These are phyloP conservation scores for Xenopus laevis DNA, from an alignment of 2,113 vertebrate species.

Conservation along the genomic window DNA sequence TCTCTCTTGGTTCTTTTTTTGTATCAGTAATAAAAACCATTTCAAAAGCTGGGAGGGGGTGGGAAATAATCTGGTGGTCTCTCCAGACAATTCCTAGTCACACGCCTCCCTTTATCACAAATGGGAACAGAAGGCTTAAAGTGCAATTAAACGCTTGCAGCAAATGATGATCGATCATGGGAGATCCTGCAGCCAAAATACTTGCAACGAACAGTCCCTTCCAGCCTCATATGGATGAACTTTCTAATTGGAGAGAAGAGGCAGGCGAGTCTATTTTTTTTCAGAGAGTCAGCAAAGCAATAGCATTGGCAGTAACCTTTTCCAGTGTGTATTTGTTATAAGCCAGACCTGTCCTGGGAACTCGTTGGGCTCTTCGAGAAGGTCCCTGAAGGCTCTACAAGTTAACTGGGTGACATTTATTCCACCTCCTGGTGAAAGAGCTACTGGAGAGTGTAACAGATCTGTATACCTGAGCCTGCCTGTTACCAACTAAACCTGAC, in stretches of 20 bases:
- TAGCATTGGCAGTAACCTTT: background rate
- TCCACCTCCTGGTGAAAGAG: background rate
- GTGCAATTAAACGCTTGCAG: background rate
- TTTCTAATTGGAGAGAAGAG: background rate
- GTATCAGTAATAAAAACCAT: too few relatives aligned
- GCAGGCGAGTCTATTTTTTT: too few relatives aligned
- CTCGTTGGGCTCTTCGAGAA: background rate
- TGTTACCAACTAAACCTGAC: background rate
- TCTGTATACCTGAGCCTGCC: background rate
- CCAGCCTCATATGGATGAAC: background rate
- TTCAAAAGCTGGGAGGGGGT: background rate
- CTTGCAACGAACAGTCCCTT: background rate
- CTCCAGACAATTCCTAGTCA: background rate
- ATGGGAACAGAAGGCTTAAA: background rate
- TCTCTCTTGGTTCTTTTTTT: too few relatives aligned
- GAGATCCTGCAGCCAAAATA: conserved; percentile 1
- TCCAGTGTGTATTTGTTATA: background rate
- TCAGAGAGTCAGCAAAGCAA: background rate
- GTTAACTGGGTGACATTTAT: background rate
- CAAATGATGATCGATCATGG: background rate
- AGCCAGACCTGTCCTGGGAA: background rate
- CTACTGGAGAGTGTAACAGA: background rate
- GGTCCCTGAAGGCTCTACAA: background rate
- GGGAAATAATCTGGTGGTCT: background rate
- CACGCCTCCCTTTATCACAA: background rate